These are phyloP conservation scores for Bombus sibiricus DNA, from an alignment of 1,140 invertebrate species.

Conservation along the genomic window DNA sequence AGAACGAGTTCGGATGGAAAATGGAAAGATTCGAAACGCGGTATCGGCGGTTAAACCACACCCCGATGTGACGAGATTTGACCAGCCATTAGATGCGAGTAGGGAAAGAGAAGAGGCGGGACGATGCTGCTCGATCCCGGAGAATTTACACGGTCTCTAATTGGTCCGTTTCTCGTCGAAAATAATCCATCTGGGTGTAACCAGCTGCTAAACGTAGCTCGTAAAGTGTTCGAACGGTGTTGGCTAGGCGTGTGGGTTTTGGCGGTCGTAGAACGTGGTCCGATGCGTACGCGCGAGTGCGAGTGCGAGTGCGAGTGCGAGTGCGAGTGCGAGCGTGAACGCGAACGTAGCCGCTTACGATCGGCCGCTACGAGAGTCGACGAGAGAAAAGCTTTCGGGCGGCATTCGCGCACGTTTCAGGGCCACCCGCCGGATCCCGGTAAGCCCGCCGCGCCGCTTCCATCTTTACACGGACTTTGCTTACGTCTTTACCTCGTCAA, in stretches of 20 bases:
- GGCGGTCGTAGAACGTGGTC: constrained; percentile 39
- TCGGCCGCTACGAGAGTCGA: constrained; percentile 11
- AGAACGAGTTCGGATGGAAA: background rate
- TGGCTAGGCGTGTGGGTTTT: constrained; percentile 29
- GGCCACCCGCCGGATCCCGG: constrained; percentile 67
- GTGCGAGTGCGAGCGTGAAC: constrained; percentile 13
- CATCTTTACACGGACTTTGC: constrained; percentile 44
- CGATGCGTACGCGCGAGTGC: constrained; percentile 10
- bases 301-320: constrained; percentile 13
- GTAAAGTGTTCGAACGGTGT: constrained; percentile 57
- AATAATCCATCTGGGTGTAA: constrained; percentile 79
- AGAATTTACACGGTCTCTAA: constrained; percentile 68
- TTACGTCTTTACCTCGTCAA: constrained; percentile 68
- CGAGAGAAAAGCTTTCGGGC: constrained; percentile 19
- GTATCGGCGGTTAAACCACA: constrained; percentile 75
- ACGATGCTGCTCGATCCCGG: constrained; percentile 59
- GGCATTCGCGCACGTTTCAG: constrained; percentile 31
- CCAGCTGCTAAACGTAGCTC: constrained; percentile 66
- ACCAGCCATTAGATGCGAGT: constrained; percentile 61
- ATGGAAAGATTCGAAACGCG: background rate
- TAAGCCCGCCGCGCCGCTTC: constrained; percentile 50
- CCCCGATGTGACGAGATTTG: constrained; percentile 65
- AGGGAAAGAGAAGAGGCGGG: constrained; percentile 74
- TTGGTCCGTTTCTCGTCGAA: constrained; percentile 76
- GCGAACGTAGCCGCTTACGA: constrained; percentile 31